Evolutionary conservation across 2,113 vertebrate genomes (phyloP).

Genomic region (Nerophis ophidion): DNA sequence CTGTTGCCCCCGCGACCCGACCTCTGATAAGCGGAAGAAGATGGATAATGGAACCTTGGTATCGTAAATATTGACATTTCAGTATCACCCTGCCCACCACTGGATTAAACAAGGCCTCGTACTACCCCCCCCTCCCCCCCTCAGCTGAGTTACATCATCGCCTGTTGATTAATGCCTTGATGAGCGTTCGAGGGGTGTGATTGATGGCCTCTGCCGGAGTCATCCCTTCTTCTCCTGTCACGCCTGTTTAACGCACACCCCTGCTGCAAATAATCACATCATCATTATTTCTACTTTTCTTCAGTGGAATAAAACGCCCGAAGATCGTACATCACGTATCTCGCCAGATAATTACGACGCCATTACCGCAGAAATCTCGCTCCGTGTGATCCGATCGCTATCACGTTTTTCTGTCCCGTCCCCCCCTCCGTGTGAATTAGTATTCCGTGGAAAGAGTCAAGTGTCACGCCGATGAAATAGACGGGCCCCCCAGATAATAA

Average conservation of each 20-base stretch:
- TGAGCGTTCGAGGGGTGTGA: not conserved
- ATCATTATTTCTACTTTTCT: not conserved
- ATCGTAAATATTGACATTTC: no score
- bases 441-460: slow-evolving; percentile 22
- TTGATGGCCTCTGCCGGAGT: not conserved
- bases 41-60: no score
- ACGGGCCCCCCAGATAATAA: slow-evolving; percentile 31
- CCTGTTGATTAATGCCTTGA: not conserved
- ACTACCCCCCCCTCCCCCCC: not conserved
- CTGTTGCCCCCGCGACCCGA: no score
- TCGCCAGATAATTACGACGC: no score
- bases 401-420: no score
- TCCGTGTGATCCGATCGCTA: no score
- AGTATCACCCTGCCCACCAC: no score
- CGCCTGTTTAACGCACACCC: not conserved
- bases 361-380: no score
- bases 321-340: no score
- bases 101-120: not conserved
- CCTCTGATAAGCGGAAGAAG: no score
- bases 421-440: not conserved
- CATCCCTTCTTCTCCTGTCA: not conserved
- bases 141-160: not conserved
- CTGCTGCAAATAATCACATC: not conserved
- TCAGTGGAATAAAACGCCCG: no score
- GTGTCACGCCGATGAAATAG: slow-evolving; percentile 41